Conservation (phyloP, 2,113 vertebrate species). For the Nesogale talazaci region DNA sequence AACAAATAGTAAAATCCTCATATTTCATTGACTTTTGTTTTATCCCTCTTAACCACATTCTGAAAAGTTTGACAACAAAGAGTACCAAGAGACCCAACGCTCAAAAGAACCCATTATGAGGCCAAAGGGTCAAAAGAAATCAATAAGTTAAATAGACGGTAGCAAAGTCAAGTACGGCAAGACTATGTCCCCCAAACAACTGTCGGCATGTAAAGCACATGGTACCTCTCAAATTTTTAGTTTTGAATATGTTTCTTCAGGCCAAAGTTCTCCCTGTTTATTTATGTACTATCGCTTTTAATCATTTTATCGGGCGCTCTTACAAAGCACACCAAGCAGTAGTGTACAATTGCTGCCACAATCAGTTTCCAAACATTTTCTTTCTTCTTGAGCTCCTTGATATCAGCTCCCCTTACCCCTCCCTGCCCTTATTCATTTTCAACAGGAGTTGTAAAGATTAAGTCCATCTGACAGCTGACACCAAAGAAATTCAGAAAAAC, state of each 20-base stretch:
- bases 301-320: no score
- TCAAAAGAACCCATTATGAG: slow-evolving; percentile 27
- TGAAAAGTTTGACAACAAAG: slow-evolving; percentile 23
- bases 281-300: neutral
- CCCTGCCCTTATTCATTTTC: neutral
- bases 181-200: neutral
- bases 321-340: no score
- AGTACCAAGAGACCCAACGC: neutral
- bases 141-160: neutral
- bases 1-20: slow-evolving; percentile 21
- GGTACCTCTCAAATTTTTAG: slow-evolving; percentile 18
- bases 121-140: slow-evolving; percentile 38
- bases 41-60: slow-evolving; percentile 38
- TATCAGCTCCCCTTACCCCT: no score
- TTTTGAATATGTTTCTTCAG: slow-evolving; percentile 50
- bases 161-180: slow-evolving; percentile 34
- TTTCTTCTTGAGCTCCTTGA: no score
- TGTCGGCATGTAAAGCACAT: slow-evolving; percentile 5
- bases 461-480: slow-evolving; percentile 18
- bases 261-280: slow-evolving; percentile 30
- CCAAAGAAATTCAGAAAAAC: slow-evolving; percentile 27
- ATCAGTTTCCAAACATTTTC: no score
- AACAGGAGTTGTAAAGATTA: slow-evolving; percentile 42
- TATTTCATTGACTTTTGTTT: slow-evolving; percentile 36
- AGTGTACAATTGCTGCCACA: no score